Evolutionary conservation across 2,797 vertebrate species (phyloP).

Genomic region (Pachyuromys duprasi): DNA sequence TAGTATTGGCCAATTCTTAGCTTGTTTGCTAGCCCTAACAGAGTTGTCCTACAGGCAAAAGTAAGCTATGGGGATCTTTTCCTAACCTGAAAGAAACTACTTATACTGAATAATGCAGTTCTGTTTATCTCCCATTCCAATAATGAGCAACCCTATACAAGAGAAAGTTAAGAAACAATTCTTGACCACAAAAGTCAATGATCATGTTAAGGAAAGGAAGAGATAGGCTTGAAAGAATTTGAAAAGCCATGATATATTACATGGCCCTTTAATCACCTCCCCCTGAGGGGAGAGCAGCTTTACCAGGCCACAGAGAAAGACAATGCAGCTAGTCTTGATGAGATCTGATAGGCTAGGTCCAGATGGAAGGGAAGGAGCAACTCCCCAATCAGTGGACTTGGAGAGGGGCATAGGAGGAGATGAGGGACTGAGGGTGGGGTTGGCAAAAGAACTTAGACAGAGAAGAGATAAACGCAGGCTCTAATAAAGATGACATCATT

Average conservation of each 20-base stretch:
- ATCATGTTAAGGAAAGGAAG: conserved; percentile 34
- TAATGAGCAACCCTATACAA: conserved; percentile 39
- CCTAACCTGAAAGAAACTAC: conserved; percentile 46
- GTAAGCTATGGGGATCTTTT: background rate
- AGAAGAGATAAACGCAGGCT: conserved; percentile 28
- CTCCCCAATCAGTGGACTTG: too few species aligned
- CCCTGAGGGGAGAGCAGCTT: too few species aligned
- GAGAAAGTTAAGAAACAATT: conserved; percentile 60
- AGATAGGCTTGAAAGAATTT: conserved; percentile 51
- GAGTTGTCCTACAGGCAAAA: conserved; percentile 31
- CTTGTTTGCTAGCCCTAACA: background rate
- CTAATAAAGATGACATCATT: conserved; percentile 69
- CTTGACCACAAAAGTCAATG: conserved; percentile 3
- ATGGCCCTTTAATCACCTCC: too few species aligned
- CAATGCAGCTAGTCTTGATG: too few species aligned
- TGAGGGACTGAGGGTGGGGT: too few species aligned
- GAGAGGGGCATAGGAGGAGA: too few species aligned
- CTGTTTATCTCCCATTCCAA: conserved; percentile 60
- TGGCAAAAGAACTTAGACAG: conserved; percentile 70
- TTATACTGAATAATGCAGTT: conserved; percentile 50
- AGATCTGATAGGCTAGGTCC: too few species aligned
- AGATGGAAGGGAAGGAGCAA: too few species aligned
- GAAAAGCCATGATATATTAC: conserved; percentile 63
- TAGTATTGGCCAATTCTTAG: background rate
- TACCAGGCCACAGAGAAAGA: too few species aligned